Conservation (phyloP, 2,888 invertebrate species). For the Phaonia tiefii region DNA sequence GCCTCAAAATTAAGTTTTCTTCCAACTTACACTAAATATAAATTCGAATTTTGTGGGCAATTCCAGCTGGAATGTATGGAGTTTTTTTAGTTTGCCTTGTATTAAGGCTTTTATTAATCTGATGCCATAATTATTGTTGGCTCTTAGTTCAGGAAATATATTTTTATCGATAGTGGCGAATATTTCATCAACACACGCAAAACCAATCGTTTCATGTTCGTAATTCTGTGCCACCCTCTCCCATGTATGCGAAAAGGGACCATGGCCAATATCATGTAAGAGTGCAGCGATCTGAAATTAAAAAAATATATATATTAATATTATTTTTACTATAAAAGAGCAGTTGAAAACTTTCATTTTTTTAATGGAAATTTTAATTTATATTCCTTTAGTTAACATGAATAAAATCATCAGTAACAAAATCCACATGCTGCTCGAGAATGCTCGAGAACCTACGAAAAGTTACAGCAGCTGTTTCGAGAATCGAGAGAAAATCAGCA, state of each 20-base stretch:
- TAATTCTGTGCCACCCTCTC: slow-evolving; percentile 77
- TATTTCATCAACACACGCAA: slow-evolving; percentile 73
- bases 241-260: slow-evolving; percentile 86
- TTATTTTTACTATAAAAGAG: not conserved
- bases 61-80: slow-evolving; percentile 57
- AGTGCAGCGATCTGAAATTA: slow-evolving; percentile 84
- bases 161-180: slow-evolving; percentile 68
- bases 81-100: slow-evolving; percentile 69
- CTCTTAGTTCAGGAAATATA: slow-evolving; percentile 67
- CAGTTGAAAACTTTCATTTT: not conserved
- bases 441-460: no score
- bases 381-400: no score
- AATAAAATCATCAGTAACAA: no score
- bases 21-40: slow-evolving; percentile 74
- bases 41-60: slow-evolving; percentile 70
- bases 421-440: no score
- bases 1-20: not conserved
- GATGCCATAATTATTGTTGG: slow-evolving; percentile 71
- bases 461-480: no score
- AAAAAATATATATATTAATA: no score
- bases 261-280: slow-evolving; percentile 86
- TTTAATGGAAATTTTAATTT: not conserved
- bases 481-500: no score
- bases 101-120: slow-evolving; percentile 76
- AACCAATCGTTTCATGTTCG: slow-evolving; percentile 75